These are phyloP conservation scores for Reinhardtius hippoglossoides DNA, from an alignment of 2,113 vertebrate species.

Conservation along the genomic window DNA sequence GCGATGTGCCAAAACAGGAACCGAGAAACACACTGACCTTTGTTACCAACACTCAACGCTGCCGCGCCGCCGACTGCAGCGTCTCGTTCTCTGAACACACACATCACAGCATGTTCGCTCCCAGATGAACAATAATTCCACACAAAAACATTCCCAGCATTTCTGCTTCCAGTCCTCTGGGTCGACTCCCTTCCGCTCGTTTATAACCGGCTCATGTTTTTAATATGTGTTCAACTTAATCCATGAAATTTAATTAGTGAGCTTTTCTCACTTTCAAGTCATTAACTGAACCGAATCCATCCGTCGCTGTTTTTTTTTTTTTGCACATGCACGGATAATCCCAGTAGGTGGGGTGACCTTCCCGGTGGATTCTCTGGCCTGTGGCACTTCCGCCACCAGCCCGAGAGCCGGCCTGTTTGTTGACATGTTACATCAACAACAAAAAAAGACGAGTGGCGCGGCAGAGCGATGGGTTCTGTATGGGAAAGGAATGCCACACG, in stretches of 20 bases:
- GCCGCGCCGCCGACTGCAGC: conserved; percentile 11
- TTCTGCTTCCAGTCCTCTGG: neutral
- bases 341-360: conserved; percentile 22
- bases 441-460: neutral
- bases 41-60: neutral
- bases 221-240: too few species aligned
- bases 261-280: neutral
- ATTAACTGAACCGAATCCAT: neutral
- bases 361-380: conserved; percentile 23
- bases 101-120: too few species aligned
- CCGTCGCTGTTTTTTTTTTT: accelerated
- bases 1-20: conserved; percentile 49
- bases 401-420: conserved; percentile 47
- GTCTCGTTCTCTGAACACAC: conserved; percentile 28
- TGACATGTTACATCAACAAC: conserved; percentile 63
- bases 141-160: neutral
- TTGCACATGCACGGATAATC: too few species aligned
- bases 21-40: conserved; percentile 27
- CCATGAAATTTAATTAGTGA: neutral
- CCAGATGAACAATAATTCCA: neutral
- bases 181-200: neutral
- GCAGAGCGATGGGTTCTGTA: conserved; percentile 39
- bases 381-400: conserved; percentile 28
- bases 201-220: neutral
- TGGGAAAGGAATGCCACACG: conserved; percentile 68